A percentile compares a stretch with the other conserved stretches of the same genome.
Evolutionary conservation across 2,797 vertebrate genomes (phyloP).

Genomic region (Chaenodraco wilsoni): DNA sequence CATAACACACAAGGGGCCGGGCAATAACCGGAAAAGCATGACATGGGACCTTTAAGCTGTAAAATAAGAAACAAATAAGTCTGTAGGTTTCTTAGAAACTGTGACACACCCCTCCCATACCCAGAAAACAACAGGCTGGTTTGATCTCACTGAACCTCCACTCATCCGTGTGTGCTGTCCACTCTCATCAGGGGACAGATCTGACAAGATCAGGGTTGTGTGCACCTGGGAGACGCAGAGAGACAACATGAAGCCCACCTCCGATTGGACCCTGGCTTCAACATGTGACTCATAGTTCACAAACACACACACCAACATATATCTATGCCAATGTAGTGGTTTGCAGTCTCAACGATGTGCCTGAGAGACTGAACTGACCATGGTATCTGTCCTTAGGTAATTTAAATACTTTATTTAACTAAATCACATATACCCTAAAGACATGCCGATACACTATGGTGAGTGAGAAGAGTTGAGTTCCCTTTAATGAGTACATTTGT

Average conservation of each 20-base stretch:
- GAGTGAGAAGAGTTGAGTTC: background rate
- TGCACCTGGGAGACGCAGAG: conserved; percentile 23
- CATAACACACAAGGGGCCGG: too few species aligned
- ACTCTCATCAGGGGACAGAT: conserved; percentile 37
- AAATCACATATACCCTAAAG: too few species aligned
- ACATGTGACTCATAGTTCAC: conserved; percentile 28
- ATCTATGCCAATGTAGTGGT: too few species aligned
- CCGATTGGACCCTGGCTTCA: conserved; percentile 13
- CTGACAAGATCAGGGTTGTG: conserved; percentile 52
- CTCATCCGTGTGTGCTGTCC: conserved; percentile 49
- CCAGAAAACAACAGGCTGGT: conserved; percentile 37
- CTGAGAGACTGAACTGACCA: too few species aligned
- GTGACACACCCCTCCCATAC: background rate
- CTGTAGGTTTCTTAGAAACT: conserved; percentile 21
- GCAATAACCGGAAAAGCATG: too few species aligned
- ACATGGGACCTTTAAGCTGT: background rate
- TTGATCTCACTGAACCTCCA: conserved; percentile 48
- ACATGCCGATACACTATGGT: background rate
- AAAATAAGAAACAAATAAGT: conserved; percentile 5
- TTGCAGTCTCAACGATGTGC: too few species aligned
- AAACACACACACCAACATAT: background rate
- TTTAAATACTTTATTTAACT: background rate
- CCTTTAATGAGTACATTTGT: background rate
- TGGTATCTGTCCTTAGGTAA: too few species aligned
- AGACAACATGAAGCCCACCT: conserved; percentile 10